Conservation (phyloP, 2,888 invertebrate genomes). For the Arctia plantaginis region DNA sequence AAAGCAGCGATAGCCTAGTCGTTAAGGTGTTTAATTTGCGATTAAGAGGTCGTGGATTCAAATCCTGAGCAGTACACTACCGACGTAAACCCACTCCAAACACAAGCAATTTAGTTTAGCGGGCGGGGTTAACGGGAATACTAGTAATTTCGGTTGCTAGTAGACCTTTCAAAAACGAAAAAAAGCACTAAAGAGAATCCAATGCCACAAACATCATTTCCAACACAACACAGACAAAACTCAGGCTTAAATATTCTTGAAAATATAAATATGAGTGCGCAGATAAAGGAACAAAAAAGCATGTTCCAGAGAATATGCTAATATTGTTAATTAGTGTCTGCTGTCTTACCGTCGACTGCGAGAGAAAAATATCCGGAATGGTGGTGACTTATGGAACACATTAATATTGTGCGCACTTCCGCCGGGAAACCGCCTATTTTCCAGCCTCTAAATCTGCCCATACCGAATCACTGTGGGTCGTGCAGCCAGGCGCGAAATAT, state of each 20-base stretch:
- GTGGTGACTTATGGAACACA: constrained; percentile 78
- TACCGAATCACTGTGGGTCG: constrained; percentile 49
- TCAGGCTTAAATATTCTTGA: constrained; percentile 6
- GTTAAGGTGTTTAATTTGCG: too few species aligned
- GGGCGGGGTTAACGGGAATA: too few species aligned
- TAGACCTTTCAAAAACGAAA: too few species aligned
- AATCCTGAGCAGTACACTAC: too few species aligned
- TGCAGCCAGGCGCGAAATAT: constrained; percentile 40
- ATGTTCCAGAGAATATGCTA: constrained; percentile 79
- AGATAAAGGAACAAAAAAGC: constrained; percentile 59
- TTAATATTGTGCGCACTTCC: constrained; percentile 83
- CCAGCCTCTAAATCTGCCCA: constrained; percentile 65
- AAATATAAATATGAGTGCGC: neutral
- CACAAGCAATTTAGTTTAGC: too few species aligned
- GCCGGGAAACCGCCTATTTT: constrained; percentile 72
- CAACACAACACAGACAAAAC: constrained; percentile 67
- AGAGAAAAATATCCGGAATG: constrained; percentile 78
- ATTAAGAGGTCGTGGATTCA: too few species aligned
- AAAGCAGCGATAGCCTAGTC: too few species aligned
- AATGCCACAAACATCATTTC: constrained; percentile 66
- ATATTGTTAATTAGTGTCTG: constrained; percentile 83
- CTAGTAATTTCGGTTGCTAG: too few species aligned
- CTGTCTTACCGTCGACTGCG: constrained; percentile 73
- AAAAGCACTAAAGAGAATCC: constrained; percentile 44
- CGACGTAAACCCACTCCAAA: too few species aligned